These are phyloP conservation scores for Thecophora atra DNA, from an alignment of 2,888 invertebrate genomes.

Conservation along the genomic window DNA sequence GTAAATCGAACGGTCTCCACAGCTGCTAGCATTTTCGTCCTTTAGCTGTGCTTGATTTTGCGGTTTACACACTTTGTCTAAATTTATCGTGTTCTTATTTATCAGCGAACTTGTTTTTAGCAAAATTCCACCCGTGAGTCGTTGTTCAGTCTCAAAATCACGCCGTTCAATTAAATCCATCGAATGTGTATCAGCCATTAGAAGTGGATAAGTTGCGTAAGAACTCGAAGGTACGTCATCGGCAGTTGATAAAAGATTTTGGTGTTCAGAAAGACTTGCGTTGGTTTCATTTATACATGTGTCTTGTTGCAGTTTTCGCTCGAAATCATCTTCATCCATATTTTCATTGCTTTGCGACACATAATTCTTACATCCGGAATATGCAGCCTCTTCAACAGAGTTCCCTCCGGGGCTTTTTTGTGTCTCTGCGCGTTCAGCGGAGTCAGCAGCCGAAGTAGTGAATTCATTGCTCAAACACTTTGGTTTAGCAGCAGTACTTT, in stretches of 20 bases:
- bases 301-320: constrained; percentile 51
- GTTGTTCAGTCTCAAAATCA: constrained; percentile 64
- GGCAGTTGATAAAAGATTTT: neutral
- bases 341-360: constrained; percentile 18
- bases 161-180: constrained; percentile 66
- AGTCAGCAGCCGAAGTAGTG: constrained; percentile 52
- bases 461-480: constrained; percentile 66
- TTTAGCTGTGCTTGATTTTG: constrained; percentile 38
- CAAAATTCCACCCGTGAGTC: constrained; percentile 62
- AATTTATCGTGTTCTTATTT: constrained; percentile 61
- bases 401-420: neutral
- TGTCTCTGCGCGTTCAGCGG: neutral
- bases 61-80: constrained; percentile 50
- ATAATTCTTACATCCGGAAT: constrained; percentile 16
- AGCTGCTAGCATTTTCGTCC: constrained; percentile 55
- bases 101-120: constrained; percentile 60
- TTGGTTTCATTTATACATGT: constrained; percentile 61
- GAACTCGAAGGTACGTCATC: constrained; percentile 36
- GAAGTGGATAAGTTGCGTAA: constrained; percentile 37
- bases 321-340: constrained; percentile 31
- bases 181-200: constrained; percentile 62
- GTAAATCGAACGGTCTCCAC: constrained; percentile 57
- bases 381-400: neutral
- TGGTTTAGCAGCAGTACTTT: constrained; percentile 57
- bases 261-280: constrained; percentile 48